A percentile compares a stretch with the other conserved stretches of the same genome.
These are phyloP conservation scores for Aphelocoma californica DNA, from an alignment of 2,797 vertebrate species.

Conservation along the genomic window DNA sequence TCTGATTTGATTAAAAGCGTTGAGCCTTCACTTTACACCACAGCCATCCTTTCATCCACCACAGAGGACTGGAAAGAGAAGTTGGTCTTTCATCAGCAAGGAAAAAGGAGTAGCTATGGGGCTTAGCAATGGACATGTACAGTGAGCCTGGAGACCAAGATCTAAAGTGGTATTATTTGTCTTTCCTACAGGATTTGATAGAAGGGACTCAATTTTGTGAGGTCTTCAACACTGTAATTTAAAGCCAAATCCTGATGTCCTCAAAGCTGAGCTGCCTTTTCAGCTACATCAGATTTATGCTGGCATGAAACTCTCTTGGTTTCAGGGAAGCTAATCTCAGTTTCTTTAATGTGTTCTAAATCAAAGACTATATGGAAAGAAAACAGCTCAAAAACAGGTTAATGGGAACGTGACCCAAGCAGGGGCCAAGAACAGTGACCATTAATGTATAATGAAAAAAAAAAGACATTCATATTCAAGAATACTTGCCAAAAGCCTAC, in stretches of 20 bases:
- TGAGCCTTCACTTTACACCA: not conserved
- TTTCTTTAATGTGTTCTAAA: constrained; percentile 24
- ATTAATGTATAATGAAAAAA: not conserved
- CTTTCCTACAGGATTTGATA: not conserved
- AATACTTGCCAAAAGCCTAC: constrained; percentile 21
- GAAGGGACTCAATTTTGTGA: not conserved
- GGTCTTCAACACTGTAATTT: not conserved
- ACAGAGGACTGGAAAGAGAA: not conserved
- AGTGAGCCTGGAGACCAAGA: not conserved
- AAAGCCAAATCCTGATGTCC: not conserved
- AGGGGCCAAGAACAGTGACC: not conserved
- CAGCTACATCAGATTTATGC: constrained; percentile 3
- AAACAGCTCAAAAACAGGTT: not conserved
- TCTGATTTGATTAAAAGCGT: not conserved
- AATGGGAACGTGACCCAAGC: not conserved
- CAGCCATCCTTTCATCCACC: not conserved
- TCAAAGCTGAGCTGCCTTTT: not conserved
- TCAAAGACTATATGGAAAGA: constrained; percentile 18
- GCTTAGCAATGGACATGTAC: not conserved
- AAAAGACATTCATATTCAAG: not conserved
- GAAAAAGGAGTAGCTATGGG: not conserved
- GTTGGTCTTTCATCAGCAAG: not conserved
- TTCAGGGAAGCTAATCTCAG: constrained; percentile 23
- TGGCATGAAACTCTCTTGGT: not conserved
- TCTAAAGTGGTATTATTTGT: not conserved